Percentiles rank a stretch among this genome's conserved stretches.
These are phyloP conservation scores for Peromyscus leucopus DNA, from an alignment of 2,113 vertebrate species.

Conservation along the genomic window DNA sequence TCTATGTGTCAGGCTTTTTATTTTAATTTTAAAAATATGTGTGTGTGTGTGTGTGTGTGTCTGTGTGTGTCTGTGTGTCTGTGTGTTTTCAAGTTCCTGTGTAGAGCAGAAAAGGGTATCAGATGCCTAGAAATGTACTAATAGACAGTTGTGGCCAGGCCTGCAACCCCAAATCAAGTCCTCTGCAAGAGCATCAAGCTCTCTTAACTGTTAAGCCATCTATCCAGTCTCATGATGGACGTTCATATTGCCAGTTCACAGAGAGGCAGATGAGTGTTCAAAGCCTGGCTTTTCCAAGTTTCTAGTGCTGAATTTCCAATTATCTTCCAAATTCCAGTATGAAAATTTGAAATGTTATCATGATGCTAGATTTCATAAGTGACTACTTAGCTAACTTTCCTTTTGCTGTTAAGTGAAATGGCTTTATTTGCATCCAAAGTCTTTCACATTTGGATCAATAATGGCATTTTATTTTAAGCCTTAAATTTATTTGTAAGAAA, in stretches of 20 bases:
- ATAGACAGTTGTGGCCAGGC: neutral
- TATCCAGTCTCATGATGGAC: neutral
- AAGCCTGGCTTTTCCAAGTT: neutral
- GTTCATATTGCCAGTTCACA: constrained; percentile 37
- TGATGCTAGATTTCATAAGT: neutral
- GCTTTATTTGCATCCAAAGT: neutral
- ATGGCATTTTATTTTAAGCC: neutral
- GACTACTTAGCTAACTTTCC: neutral
- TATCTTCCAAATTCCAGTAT: neutral
- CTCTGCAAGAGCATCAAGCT: neutral
- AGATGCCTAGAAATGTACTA: neutral
- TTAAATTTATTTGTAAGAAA: neutral
- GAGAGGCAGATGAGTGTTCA: neutral
- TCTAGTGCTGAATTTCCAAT: neutral
- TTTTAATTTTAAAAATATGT: neutral
- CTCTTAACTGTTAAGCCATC: neutral
- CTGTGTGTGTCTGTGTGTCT: neutral
- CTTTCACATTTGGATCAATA: neutral
- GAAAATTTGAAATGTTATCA: neutral
- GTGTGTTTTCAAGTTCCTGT: neutral
- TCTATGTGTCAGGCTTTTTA: neutral
- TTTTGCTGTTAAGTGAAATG: neutral
- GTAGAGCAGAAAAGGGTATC: neutral
- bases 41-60: neutral
- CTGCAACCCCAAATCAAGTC: neutral